A percentile compares a stretch with the other conserved stretches of the same genome.
These are phyloP conservation scores for Picus viridis DNA, from an alignment of 2,797 vertebrate genomes.

Conservation along the genomic window DNA sequence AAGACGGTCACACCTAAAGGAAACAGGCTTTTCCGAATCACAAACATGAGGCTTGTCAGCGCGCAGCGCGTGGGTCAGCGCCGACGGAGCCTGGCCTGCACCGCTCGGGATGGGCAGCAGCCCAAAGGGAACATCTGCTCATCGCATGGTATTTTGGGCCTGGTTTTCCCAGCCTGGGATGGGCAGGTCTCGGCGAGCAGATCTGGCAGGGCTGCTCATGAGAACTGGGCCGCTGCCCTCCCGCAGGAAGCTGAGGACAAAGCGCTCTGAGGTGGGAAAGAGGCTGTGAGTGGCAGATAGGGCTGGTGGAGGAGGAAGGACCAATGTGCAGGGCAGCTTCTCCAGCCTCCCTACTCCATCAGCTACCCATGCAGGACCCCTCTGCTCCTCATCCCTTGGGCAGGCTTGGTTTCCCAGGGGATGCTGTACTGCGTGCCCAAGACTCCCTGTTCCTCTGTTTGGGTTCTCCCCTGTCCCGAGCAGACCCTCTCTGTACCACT, in stretches of 20 bases:
- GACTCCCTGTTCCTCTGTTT: neutral
- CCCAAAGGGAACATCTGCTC: slow-evolving; percentile 24
- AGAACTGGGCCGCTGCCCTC: neutral
- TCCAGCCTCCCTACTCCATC: neutral
- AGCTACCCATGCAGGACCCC: neutral
- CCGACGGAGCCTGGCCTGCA: neutral
- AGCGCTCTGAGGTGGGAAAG: neutral
- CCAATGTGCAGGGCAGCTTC: neutral
- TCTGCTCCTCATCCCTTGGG: fast-evolving
- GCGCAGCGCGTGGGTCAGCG: neutral
- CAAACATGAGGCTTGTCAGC: neutral
- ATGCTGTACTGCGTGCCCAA: too few species aligned
- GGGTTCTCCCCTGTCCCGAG: neutral
- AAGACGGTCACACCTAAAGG: neutral
- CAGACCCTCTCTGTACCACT: neutral
- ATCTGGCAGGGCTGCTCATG: neutral
- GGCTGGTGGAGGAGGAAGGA: neutral
- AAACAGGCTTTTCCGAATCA: neutral
- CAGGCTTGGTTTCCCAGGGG: fast-evolving
- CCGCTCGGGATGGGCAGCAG: neutral
- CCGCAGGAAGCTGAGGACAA: neutral
- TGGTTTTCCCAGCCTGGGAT: neutral
- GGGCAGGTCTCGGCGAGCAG: neutral
- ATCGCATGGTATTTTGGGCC: neutral
- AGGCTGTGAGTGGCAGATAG: fast-evolving